Base-by-base conservation (phyloP, 2,888 invertebrate species). In the Andrena trimmerana region DNA sequence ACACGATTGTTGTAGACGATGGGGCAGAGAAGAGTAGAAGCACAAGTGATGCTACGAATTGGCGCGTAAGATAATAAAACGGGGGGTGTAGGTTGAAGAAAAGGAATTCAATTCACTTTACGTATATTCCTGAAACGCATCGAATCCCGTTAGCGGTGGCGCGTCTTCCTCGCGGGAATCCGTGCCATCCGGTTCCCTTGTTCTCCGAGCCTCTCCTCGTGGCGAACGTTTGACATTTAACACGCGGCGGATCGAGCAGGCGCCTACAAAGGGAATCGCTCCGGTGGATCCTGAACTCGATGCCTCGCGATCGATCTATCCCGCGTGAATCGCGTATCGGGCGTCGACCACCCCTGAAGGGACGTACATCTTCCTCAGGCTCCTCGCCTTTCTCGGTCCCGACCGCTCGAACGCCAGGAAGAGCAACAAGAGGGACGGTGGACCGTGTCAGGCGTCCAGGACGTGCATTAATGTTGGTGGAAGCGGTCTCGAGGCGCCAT, bases 301-400 rank as follows among this genome's bases (percentile, higher is more conserved):
- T 27, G 52, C 54, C 75, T 20, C 71, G 65, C 67, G 72, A 84
- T 86, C 73, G 72, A 86, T 86, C 77, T 62, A 84, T 84, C 78
- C 59, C 48, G 70, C 59, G 76, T 57, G 80, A 78, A 86, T 86
- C 81, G 78, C 73, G 76, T 48, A 78, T 71, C 79, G 77, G 63
- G 66, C 67, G 57, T 59, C 80, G 86, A 84, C 80, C 78, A 86
- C 84, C 80, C 71, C 29, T 20, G 69, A 75, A 82, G 86, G 68
- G 42, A 62, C 68, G 74, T 86, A 82, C 54, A 27, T 87, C 82
- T 87, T 82, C 63, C 65, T 76, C 60, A 2, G 31, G 16, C 13
- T 57, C 24, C 36, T 57, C 69, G 63, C 27, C 13, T 59, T 27
- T 62, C 33, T 62, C 24, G 36, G 20, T 48, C 24, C 36, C 68